A percentile compares a stretch with the other conserved stretches of the same genome.
Conservation (phyloP, 1,140 invertebrate species). For the Drosophila seguyi region DNA sequence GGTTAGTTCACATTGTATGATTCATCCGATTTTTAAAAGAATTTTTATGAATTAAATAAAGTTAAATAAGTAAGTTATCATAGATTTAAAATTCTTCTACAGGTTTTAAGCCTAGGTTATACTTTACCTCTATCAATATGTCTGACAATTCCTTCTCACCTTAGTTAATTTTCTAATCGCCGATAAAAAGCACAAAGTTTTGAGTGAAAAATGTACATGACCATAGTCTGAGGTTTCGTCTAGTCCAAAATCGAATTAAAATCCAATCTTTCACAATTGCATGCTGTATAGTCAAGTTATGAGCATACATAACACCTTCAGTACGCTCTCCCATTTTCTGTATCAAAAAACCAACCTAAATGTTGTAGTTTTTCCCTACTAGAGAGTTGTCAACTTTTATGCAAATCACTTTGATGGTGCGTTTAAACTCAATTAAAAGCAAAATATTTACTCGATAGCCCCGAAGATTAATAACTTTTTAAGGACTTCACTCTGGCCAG, state of each 20-base stretch:
- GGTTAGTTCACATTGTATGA: neutral
- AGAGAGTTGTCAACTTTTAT: constrained; percentile 55
- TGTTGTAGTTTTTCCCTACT: neutral
- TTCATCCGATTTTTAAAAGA: neutral
- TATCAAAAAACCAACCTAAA: neutral
- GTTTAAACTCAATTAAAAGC: constrained; percentile 75
- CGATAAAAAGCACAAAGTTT: neutral
- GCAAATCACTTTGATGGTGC: constrained; percentile 58
- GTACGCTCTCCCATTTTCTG: neutral
- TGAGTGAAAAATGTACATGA: neutral
- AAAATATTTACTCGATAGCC: constrained; percentile 79
- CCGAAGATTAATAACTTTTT: constrained; percentile 72
- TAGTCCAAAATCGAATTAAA: constrained; percentile 73
- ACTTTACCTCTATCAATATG: neutral
- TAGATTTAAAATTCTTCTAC: neutral
- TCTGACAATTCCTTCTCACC: neutral
- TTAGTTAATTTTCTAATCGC: neutral
- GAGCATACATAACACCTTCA: neutral
- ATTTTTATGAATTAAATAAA: neutral
- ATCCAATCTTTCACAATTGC: constrained; percentile 77
- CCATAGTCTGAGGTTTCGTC: neutral
- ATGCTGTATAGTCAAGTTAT: constrained; percentile 26
- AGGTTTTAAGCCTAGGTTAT: neutral
- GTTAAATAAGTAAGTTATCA: neutral
- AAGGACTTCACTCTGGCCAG: constrained; percentile 47